Conservation (phyloP, 2,888 invertebrate species). For the Notodonta ziczac region DNA sequence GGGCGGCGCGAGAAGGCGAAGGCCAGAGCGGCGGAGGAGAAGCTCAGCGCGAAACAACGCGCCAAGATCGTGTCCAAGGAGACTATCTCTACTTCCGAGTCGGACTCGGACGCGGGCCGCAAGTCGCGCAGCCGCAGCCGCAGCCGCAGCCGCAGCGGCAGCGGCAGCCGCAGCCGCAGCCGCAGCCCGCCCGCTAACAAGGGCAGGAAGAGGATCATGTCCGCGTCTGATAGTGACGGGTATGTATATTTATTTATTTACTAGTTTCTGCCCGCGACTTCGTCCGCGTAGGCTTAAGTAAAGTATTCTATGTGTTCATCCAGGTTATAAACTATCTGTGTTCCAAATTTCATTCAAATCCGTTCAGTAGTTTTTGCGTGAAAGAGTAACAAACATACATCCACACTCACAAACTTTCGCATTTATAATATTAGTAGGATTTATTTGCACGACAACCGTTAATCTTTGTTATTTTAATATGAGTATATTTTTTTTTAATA, state of each 20-base stretch:
- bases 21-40: slow-evolving; percentile 83
- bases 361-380: too few relatives aligned
- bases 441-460: too few relatives aligned
- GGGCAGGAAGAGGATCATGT: slow-evolving; percentile 85
- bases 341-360: too few relatives aligned
- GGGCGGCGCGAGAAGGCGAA: slow-evolving; percentile 70
- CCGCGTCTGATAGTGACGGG: slow-evolving; percentile 86
- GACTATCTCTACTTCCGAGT: slow-evolving; percentile 96
- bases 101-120: slow-evolving; percentile 85
- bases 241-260: slow-evolving; percentile 24
- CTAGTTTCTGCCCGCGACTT: too few relatives aligned
- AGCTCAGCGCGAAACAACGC: slow-evolving; percentile 92
- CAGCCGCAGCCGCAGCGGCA: slow-evolving; percentile 52
- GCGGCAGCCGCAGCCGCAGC: slow-evolving; percentile 80
- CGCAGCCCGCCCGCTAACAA: slow-evolving; percentile 75
- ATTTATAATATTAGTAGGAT: too few relatives aligned
- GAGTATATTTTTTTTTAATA: too few relatives aligned
- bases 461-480: too few relatives aligned
- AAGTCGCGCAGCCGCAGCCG: slow-evolving; percentile 62
- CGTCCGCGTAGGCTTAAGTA: too few relatives aligned
- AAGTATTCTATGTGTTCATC: too few relatives aligned
- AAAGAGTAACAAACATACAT: too few relatives aligned
- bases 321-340: too few relatives aligned
- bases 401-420: too few relatives aligned
- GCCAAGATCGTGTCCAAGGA: slow-evolving; percentile 96